These are phyloP conservation scores for Drosophila bunnanda DNA, from an alignment of 2,888 invertebrate species.

Conservation along the genomic window DNA sequence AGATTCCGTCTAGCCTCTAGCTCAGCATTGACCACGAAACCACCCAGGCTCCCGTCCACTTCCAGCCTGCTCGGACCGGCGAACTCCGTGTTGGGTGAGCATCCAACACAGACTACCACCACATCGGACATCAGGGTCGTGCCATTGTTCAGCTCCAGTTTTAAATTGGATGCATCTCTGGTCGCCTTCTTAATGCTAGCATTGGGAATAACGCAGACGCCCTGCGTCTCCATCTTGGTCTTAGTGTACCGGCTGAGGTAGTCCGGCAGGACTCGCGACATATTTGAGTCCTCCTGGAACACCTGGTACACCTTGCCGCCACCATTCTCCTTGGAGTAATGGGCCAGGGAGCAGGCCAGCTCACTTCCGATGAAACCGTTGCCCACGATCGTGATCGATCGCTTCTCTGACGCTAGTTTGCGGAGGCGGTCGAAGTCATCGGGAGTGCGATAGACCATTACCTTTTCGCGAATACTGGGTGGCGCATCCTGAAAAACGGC, in stretches of 20 bases:
- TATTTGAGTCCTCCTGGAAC: slow-evolving; percentile 93
- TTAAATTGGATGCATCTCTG: slow-evolving; percentile 83
- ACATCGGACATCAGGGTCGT: slow-evolving; percentile 85
- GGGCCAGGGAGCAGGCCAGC: slow-evolving; percentile 93
- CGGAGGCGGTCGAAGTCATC: slow-evolving; percentile 90
- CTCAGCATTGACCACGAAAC: slow-evolving; percentile 96
- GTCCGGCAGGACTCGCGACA: slow-evolving; percentile 94
- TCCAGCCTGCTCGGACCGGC: slow-evolving; percentile 92
- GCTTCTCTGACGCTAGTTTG: slow-evolving; percentile 86
- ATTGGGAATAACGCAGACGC: slow-evolving; percentile 86
- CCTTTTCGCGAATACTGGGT: slow-evolving; percentile 87
- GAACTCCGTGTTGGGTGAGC: slow-evolving; percentile 91
- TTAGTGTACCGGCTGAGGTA: slow-evolving; percentile 96
- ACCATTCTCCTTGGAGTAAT: slow-evolving; percentile 86
- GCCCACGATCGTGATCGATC: slow-evolving; percentile 93
- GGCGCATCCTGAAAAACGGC: slow-evolving; percentile 88
- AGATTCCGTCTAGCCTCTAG: slow-evolving; percentile 92
- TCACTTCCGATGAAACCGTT: slow-evolving; percentile 97
- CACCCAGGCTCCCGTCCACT: slow-evolving; percentile 91
- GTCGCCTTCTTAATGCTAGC: slow-evolving; percentile 82
- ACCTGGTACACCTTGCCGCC: slow-evolving; percentile 89
- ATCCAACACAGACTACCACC: slow-evolving; percentile 92
- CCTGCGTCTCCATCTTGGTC: slow-evolving; percentile 89
- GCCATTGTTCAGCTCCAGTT: slow-evolving; percentile 86
- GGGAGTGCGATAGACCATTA: slow-evolving; percentile 89